phyloP scores from a whole-genome alignment of 2,797 vertebrate genomes.

The Serranus cabrilla region DNA sequence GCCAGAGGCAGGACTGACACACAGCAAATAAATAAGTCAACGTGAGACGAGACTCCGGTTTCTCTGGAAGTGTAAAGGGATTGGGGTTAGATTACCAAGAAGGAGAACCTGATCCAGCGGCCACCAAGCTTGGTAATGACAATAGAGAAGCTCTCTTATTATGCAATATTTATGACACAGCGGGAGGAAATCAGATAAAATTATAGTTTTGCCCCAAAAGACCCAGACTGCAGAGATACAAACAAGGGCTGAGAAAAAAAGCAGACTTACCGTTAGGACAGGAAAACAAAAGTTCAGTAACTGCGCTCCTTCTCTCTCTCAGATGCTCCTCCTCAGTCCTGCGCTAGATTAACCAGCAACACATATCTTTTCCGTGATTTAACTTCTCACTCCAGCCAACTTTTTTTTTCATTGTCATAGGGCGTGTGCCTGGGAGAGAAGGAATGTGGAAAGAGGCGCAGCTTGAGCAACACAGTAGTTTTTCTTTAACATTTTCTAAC shows the following conservation, averaged over 20 bases:
- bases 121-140: constrained; percentile 58
- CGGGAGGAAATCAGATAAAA: constrained; percentile 50
- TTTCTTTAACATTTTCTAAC: constrained; percentile 10
- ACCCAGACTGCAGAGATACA: background rate
- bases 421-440: constrained; percentile 83
- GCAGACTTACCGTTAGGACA: constrained; percentile 61
- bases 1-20: constrained; percentile 62
- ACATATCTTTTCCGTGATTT: constrained; percentile 84
- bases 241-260: background rate
- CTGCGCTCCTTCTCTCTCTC: constrained; percentile 50
- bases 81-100: constrained; percentile 74
- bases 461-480: constrained; percentile 54
- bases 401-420: constrained; percentile 74
- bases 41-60: constrained; percentile 71
- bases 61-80: constrained; percentile 79
- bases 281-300: constrained; percentile 25
- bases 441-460: constrained; percentile 80
- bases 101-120: constrained; percentile 75
- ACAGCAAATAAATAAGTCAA: constrained; percentile 82
- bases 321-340: constrained; percentile 63
- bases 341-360: constrained; percentile 72
- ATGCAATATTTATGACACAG: constrained; percentile 71
- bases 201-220: constrained; percentile 21
- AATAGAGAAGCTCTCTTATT: constrained; percentile 52
- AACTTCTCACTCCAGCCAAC: constrained; percentile 72